These are phyloP conservation scores for Eucera pruinosa DNA, from an alignment of 2,888 invertebrate species.

Conservation along the genomic window DNA sequence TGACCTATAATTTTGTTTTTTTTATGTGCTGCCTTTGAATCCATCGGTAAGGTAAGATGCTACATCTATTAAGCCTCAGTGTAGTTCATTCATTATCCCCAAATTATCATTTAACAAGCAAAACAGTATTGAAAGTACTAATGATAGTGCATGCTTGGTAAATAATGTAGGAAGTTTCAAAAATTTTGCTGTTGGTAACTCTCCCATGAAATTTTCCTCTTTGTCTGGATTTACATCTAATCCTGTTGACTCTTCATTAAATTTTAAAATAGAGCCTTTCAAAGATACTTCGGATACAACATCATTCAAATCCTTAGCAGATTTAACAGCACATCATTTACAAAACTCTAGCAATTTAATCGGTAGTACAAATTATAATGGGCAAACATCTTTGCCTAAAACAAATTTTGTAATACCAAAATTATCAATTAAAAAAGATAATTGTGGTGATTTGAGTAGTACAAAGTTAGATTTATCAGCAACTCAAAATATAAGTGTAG, in stretches of 20 bases:
- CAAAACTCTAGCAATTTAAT: constrained; percentile 66
- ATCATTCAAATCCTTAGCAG: constrained; percentile 76
- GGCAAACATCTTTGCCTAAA: constrained; percentile 32
- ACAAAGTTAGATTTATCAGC: neutral
- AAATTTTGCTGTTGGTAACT: constrained; percentile 29
- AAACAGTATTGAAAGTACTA: constrained; percentile 24
- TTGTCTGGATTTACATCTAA: constrained; percentile 51
- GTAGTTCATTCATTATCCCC: constrained; percentile 62
- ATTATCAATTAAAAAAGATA: constrained; percentile 58
- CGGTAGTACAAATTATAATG: constrained; percentile 25
- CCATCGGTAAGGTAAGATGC: constrained; percentile 83
- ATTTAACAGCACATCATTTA: constrained; percentile 79
- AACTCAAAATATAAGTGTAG: constrained; percentile 9
- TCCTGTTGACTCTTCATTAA: constrained; percentile 30
- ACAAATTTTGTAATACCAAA: constrained; percentile 73
- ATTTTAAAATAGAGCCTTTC: constrained; percentile 11
- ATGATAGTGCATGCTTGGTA: neutral
- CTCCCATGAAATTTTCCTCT: constrained; percentile 44
- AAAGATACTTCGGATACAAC: constrained; percentile 40
- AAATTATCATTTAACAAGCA: constrained; percentile 65
- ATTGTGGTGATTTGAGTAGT: constrained; percentile 2
- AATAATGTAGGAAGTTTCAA: constrained; percentile 38
- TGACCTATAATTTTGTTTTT: constrained; percentile 69
- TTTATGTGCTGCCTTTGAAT: constrained; percentile 76
- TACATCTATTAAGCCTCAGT: constrained; percentile 65